Percentiles rank a stretch among this genome's conserved stretches.
Conservation (phyloP, 2,797 vertebrate species). For the Mormyrops boulengeri region DNA sequence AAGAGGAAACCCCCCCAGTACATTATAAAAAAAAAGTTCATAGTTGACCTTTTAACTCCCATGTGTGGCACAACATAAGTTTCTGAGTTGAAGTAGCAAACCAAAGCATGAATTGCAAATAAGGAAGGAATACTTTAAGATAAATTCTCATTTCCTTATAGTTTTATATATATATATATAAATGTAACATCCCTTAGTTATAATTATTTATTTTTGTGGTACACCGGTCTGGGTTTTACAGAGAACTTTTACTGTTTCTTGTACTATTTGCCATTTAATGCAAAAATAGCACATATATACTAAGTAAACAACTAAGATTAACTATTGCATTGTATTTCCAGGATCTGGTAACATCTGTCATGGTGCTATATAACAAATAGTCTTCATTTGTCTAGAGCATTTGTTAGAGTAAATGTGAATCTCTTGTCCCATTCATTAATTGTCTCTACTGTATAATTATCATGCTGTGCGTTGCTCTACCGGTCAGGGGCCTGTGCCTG, state of each 20-base stretch:
- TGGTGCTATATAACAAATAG: neutral
- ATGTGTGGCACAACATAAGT: neutral
- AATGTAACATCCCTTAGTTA: too few relatives aligned
- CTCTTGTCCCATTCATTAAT: neutral
- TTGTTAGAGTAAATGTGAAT: neutral
- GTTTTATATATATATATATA: too few relatives aligned
- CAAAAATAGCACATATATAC: neutral
- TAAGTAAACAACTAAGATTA: neutral
- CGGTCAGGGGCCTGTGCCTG: neutral
- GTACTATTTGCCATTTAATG: neutral
- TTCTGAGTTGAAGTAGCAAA: too few relatives aligned
- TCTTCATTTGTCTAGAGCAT: neutral
- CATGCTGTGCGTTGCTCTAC: neutral
- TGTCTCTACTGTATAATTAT: neutral
- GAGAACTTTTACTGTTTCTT: too few relatives aligned
- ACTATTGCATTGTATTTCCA: neutral
- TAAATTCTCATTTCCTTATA: too few relatives aligned
- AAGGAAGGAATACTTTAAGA: too few relatives aligned
- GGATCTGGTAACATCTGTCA: neutral
- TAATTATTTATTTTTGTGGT: neutral
- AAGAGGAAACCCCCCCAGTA: neutral
- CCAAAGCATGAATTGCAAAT: too few relatives aligned
- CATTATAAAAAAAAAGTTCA: neutral
- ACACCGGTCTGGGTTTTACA: neutral
- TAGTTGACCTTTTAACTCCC: neutral